These are phyloP conservation scores for Drosophila repletoides DNA, from an alignment of 1,140 invertebrate species.

Conservation along the genomic window DNA sequence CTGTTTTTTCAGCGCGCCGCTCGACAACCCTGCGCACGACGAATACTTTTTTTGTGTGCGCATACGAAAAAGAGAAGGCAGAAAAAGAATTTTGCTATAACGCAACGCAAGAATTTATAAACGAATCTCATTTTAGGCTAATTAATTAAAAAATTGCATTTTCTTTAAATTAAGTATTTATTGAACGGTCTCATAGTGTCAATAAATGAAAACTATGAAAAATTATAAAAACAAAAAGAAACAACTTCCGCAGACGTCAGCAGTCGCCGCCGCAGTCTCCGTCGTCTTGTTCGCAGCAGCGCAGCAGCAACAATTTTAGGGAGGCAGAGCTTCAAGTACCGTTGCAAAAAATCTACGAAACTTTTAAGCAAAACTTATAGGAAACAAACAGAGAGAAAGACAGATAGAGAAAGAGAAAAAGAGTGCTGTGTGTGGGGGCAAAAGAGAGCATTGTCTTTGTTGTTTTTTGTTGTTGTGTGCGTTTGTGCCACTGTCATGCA, in stretches of 20 bases:
- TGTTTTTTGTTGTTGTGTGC: slow-evolving; percentile 35
- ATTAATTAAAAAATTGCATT: slow-evolving; percentile 39
- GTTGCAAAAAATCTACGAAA: slow-evolving; percentile 18
- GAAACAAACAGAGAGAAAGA: neutral
- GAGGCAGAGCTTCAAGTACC: slow-evolving; percentile 5
- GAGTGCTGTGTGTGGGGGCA: too few relatives aligned
- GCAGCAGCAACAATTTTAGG: slow-evolving; percentile 34
- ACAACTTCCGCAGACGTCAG: slow-evolving; percentile 60
- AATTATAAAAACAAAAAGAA: slow-evolving; percentile 58
- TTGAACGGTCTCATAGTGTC: slow-evolving; percentile 17
- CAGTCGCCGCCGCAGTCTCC: slow-evolving; percentile 33
- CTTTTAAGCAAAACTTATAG: slow-evolving; percentile 34
- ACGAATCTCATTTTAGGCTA: slow-evolving; percentile 58
- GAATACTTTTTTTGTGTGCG: slow-evolving; percentile 63
- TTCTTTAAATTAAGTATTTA: slow-evolving; percentile 6
- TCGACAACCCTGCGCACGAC: slow-evolving; percentile 43
- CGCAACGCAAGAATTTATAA: slow-evolving; percentile 43
- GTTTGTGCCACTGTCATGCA: slow-evolving; percentile 71
- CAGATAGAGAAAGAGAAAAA: neutral
- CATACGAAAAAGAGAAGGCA: slow-evolving; percentile 44
- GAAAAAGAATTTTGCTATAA: slow-evolving; percentile 24
- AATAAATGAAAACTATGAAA: slow-evolving; percentile 45
- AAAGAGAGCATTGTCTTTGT: too few relatives aligned
- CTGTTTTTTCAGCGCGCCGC: neutral
- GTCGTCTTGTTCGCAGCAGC: slow-evolving; percentile 11